Percentiles rank a stretch among this genome's conserved stretches.
phyloP scores from a whole-genome alignment of 1,140 invertebrate species.

The Caenorhabditis briggsae region DNA sequence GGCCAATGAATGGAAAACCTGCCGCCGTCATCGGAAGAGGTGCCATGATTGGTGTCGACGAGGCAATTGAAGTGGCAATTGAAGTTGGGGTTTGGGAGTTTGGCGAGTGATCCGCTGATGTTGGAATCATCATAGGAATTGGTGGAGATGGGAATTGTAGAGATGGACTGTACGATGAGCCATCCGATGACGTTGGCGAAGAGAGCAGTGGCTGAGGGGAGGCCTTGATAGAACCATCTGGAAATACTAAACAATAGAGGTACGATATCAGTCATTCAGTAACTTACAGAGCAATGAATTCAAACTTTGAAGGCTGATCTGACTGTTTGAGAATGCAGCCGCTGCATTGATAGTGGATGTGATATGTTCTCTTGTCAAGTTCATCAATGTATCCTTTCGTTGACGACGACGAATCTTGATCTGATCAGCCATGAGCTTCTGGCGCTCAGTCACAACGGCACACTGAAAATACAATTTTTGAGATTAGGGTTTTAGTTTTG shows the following conservation, averaged over 20 bases:
- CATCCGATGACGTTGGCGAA: conserved; percentile 56
- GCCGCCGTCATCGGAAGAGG: neutral
- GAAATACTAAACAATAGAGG: neutral
- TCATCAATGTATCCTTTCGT: conserved; percentile 73
- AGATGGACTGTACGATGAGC: conserved; percentile 51
- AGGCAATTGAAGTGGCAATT: neutral
- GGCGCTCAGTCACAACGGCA: conserved; percentile 74
- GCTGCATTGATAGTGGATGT: conserved; percentile 64
- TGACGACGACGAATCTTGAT: conserved; percentile 76
- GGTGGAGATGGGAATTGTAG: conserved; percentile 26
- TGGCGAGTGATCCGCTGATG: conserved; percentile 19
- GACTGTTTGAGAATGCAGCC: conserved; percentile 60
- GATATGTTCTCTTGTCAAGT: conserved; percentile 68
- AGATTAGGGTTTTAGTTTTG: conserved; percentile 11
- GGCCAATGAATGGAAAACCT: neutral
- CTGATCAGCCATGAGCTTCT: conserved; percentile 76
- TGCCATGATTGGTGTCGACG: conserved; percentile 2
- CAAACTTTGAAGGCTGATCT: neutral
- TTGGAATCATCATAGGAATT: neutral
- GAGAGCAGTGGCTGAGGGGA: conserved; percentile 48
- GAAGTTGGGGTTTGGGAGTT: conserved; percentile 15
- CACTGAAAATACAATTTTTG: conserved; percentile 67
- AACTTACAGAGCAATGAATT: conserved; percentile 20
- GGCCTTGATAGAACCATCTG: conserved; percentile 52
- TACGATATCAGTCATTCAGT: neutral